Evolutionary conservation across 2,888 invertebrate species (phyloP).

Genomic region (Meteorus cinctellus): DNA sequence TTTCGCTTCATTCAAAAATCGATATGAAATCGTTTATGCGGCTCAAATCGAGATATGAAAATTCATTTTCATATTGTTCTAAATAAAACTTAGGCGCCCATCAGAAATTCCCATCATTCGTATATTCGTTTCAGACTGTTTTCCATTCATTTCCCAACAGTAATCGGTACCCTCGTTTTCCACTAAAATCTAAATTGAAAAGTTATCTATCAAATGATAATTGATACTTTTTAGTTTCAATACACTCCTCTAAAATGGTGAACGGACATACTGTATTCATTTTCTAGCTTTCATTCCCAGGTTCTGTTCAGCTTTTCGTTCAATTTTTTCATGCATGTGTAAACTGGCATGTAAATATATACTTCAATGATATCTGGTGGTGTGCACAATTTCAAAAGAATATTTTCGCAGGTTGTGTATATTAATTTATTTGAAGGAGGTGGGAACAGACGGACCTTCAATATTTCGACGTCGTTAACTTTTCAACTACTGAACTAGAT

Average conservation of each 20-base stretch:
- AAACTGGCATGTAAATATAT: neutral
- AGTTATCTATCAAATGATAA: too few relatives aligned
- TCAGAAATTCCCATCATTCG: too few relatives aligned
- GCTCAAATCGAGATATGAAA: neutral
- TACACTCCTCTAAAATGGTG: neutral
- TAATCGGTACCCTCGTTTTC: too few relatives aligned
- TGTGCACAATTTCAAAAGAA: neutral
- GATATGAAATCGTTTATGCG: neutral
- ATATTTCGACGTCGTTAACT: neutral
- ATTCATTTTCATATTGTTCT: neutral
- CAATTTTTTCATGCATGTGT: neutral
- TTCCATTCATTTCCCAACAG: neutral
- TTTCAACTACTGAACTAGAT: neutral
- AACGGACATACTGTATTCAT: conserved; percentile 21
- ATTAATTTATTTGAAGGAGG: neutral
- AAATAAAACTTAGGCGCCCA: neutral
- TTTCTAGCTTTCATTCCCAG: neutral
- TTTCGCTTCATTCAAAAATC: neutral
- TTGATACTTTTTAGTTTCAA: too few relatives aligned
- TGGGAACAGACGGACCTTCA: neutral
- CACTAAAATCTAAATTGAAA: too few relatives aligned
- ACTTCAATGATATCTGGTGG: neutral
- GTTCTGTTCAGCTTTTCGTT: neutral
- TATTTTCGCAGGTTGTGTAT: neutral
- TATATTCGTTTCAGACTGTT: neutral